phyloP scores from a whole-genome alignment of 2,888 invertebrate genomes.

The Eulithis testata region DNA sequence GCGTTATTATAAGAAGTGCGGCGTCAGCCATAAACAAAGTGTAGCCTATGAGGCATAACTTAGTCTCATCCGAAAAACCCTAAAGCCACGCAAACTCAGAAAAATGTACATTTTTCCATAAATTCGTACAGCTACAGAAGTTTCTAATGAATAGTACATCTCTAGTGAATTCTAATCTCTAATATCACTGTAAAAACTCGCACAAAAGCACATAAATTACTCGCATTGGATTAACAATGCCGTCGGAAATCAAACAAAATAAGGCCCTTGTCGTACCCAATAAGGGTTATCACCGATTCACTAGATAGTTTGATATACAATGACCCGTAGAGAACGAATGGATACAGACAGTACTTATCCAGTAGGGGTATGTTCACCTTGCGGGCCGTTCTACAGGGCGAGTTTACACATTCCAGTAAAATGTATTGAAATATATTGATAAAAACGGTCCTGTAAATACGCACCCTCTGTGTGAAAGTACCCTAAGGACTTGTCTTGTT shows the following conservation, averaged over 20 bases:
- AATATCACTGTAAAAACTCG: slow-evolving; percentile 65
- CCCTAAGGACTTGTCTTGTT: too few species aligned
- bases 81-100: slow-evolving; percentile 1
- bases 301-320: neutral
- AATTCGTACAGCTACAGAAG: slow-evolving; percentile 2
- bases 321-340: neutral
- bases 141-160: neutral
- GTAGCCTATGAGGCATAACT: slow-evolving; percentile 8
- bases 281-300: neutral
- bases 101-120: neutral
- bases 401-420: too few species aligned
- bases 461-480: too few species aligned
- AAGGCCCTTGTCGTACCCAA: neutral
- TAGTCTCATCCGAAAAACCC: neutral
- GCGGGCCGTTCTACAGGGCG: too few species aligned
- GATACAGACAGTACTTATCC: neutral
- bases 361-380: neutral
- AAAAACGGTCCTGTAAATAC: too few species aligned
- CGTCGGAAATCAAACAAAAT: slow-evolving; percentile 6
- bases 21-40: slow-evolving; percentile 11
- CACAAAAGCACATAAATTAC: slow-evolving; percentile 65
- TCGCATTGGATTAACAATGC: slow-evolving; percentile 1
- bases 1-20: slow-evolving; percentile 8
- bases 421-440: too few species aligned
- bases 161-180: slow-evolving; percentile 49